Evolutionary conservation across 2,888 invertebrate genomes (phyloP).

Genomic region (Willowsia nigromaculata): DNA sequence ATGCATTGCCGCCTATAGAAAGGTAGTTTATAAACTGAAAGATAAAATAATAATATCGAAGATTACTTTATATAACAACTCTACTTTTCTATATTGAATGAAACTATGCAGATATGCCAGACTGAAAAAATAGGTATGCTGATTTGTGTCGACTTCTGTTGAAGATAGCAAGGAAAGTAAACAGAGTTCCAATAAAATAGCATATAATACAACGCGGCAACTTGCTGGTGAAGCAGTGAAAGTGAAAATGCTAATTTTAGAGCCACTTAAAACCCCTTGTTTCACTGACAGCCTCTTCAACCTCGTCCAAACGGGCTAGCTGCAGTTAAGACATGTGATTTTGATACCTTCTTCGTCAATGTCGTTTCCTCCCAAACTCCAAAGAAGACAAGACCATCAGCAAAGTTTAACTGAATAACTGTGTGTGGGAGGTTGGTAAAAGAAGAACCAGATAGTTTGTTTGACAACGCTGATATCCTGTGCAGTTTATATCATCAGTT

Average conservation of each 20-base stretch:
- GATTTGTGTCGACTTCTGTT: not conserved
- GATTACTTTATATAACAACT: too few relatives aligned
- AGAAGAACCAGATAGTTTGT: not conserved
- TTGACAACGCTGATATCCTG: not conserved
- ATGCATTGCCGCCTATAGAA: not conserved
- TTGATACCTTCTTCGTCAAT: not conserved
- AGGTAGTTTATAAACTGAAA: not conserved
- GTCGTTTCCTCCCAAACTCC: not conserved
- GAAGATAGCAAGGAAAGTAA: not conserved
- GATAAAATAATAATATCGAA: not conserved
- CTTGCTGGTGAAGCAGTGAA: not conserved
- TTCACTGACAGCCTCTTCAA: not conserved
- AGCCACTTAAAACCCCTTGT: not conserved
- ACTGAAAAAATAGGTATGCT: not conserved
- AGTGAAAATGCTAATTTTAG: not conserved
- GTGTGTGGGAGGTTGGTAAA: not conserved
- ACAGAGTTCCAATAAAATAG: not conserved
- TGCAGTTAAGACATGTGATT: too few relatives aligned
- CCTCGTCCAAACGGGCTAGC: too few relatives aligned
- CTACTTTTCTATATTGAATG: too few relatives aligned
- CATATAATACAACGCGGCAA: too few relatives aligned
- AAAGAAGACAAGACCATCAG: not conserved
- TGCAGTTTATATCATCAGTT: not conserved
- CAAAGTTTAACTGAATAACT: not conserved
- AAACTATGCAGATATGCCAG: too few relatives aligned